Percentiles rank a stretch among this genome's conserved stretches.
Conservation (phyloP, 2,797 vertebrate genomes). For the Synanceia verrucosa region DNA sequence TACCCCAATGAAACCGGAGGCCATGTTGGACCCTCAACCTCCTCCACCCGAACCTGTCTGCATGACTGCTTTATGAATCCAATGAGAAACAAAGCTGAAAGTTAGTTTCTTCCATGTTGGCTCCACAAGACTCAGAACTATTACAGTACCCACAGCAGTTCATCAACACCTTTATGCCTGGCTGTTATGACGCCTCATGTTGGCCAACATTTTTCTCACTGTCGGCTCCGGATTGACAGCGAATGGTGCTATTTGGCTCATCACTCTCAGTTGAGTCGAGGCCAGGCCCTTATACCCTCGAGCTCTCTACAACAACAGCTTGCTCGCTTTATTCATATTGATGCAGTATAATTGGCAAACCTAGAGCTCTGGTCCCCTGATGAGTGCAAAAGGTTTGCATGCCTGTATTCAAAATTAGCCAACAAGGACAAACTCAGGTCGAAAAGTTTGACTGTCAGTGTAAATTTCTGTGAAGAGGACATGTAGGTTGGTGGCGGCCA, state of each 20-base stretch:
- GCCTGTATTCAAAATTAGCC: constrained; percentile 30
- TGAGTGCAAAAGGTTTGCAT: constrained; percentile 27
- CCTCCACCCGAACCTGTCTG: constrained; percentile 11
- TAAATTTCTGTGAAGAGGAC: constrained; percentile 36
- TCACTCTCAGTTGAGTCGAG: constrained; percentile 39
- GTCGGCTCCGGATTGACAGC: constrained; percentile 34
- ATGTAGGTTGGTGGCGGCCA: constrained; percentile 32
- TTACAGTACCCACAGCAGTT: constrained; percentile 45
- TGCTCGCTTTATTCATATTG: constrained; percentile 33
- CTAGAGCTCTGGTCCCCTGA: constrained; percentile 27
- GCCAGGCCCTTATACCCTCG: constrained; percentile 48
- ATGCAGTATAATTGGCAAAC: constrained; percentile 41
- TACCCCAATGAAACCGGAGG: constrained; percentile 25
- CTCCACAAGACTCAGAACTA: constrained; percentile 20
- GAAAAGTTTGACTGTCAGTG: constrained; percentile 58
- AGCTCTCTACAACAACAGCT: constrained; percentile 26
- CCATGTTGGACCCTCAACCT: constrained; percentile 2
- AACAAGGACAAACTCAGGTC: constrained; percentile 32
- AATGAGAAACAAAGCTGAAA: constrained; percentile 22
- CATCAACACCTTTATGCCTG: constrained; percentile 66
- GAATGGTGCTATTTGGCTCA: constrained; percentile 64
- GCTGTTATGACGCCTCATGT: constrained; percentile 42
- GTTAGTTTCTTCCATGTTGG: constrained; percentile 27
- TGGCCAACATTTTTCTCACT: constrained; percentile 49
- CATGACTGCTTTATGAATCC: constrained; percentile 10